Percentiles rank a stretch among this genome's conserved stretches.
Evolutionary conservation across 2,113 vertebrate species (phyloP).

Genomic region (Sphyrna mokarran): DNA sequence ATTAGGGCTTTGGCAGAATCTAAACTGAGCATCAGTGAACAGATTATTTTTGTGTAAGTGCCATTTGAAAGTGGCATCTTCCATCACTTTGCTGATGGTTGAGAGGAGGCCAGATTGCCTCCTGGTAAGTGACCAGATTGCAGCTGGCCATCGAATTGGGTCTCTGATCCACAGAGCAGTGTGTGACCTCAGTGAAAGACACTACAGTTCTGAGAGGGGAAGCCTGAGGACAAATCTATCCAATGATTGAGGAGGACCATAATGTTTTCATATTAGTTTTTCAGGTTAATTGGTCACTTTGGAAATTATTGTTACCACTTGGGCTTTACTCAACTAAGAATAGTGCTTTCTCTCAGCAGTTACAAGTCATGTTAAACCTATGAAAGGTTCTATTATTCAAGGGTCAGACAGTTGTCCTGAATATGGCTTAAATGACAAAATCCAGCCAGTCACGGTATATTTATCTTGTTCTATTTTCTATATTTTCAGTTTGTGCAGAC

Average conservation of each 20-base stretch:
- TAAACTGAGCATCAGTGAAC: background rate
- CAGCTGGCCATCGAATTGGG: background rate
- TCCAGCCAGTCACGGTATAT: background rate
- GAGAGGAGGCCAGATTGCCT: no score
- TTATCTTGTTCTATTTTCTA: background rate
- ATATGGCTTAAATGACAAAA: background rate
- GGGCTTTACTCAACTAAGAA: background rate
- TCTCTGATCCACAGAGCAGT: background rate
- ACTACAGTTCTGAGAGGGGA: background rate
- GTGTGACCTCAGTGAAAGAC: background rate
- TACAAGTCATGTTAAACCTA: background rate
- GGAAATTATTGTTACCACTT: background rate
- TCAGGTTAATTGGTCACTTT: background rate
- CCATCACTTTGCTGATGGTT: no score
- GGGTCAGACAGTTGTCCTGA: background rate
- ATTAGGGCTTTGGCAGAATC: background rate
- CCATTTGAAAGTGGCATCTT: no score
- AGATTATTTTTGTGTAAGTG: no score
- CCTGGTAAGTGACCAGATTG: no score
- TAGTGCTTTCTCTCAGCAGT: background rate
- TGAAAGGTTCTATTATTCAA: background rate
- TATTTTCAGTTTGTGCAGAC: background rate
- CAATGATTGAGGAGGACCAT: background rate
- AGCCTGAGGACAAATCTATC: background rate
- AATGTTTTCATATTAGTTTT: background rate